phyloP scores from a whole-genome alignment of 1,140 invertebrate genomes.

The Hyposmocoma kahamanoa region DNA sequence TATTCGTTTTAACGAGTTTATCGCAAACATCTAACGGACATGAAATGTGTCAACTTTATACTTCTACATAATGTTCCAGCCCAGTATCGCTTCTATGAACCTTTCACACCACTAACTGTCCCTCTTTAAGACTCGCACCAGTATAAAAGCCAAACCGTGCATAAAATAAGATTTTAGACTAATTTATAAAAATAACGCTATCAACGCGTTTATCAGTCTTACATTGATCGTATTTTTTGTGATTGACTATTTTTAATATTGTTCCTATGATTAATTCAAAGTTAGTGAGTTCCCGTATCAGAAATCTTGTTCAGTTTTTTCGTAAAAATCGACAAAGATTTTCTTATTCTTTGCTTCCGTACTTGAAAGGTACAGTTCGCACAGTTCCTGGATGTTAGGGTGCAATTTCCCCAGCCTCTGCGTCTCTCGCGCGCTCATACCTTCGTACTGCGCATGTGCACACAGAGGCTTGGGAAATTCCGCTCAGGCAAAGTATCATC shows the following conservation, averaged over 20 bases:
- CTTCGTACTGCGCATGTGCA: background rate
- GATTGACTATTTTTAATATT: conserved; percentile 69
- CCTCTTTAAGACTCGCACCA: conserved; percentile 64
- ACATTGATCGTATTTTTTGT: conserved; percentile 63
- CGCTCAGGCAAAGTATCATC: conserved; percentile 33
- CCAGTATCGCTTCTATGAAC: conserved; percentile 30
- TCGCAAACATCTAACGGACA: too few relatives aligned
- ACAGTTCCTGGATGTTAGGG: conserved; percentile 32
- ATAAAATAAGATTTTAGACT: conserved; percentile 63
- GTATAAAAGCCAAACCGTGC: conserved; percentile 65
- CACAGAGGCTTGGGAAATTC: conserved; percentile 18
- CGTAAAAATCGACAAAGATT: conserved; percentile 70
- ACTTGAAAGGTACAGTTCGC: conserved; percentile 37
- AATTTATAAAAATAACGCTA: conserved; percentile 57
- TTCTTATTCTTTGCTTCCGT: conserved; percentile 43
- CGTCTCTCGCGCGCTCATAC: conserved; percentile 16
- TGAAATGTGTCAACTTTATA: too few relatives aligned
- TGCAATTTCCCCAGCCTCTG: conserved; percentile 22
- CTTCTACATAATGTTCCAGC: too few relatives aligned
- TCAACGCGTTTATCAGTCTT: conserved; percentile 57
- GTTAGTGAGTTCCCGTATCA: conserved; percentile 39
- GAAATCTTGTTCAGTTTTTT: conserved; percentile 71
- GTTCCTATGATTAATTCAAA: conserved; percentile 65
- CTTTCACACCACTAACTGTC: conserved; percentile 42
- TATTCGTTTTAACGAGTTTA: too few relatives aligned